A percentile compares a stretch with the other conserved stretches of the same genome.
Conservation (phyloP, 2,797 vertebrate genomes). For the Tinamus major region DNA sequence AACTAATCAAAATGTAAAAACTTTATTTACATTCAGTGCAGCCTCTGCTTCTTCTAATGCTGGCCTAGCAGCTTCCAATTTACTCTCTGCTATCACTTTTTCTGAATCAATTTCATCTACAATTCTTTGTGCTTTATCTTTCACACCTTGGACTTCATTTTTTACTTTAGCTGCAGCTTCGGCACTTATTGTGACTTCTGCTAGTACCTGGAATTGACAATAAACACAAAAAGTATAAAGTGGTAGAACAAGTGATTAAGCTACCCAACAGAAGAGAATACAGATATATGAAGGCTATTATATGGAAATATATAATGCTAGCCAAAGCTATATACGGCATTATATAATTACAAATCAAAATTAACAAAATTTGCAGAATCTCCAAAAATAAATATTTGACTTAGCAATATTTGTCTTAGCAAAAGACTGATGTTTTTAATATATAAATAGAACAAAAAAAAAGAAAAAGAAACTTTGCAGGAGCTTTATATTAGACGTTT, state of each 20-base stretch:
- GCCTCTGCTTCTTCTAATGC: slow-evolving; percentile 85
- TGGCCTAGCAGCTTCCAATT: slow-evolving; percentile 85
- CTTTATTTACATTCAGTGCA: slow-evolving; percentile 83
- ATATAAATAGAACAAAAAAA: too few species aligned
- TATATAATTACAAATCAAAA: not conserved
- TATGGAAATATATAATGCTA: not conserved
- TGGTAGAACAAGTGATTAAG: not conserved
- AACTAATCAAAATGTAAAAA: not conserved
- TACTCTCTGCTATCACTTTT: slow-evolving; percentile 83
- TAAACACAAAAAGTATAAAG: not conserved
- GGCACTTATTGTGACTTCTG: slow-evolving; percentile 86
- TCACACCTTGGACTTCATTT: slow-evolving; percentile 86
- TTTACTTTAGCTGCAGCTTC: slow-evolving; percentile 85
- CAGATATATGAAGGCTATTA: not conserved
- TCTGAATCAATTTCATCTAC: slow-evolving; percentile 86
- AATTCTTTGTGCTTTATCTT: slow-evolving; percentile 87
- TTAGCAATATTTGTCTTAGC: not conserved
- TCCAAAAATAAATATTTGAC: not conserved
- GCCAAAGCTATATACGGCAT: not conserved
- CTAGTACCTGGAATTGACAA: slow-evolving; percentile 81
- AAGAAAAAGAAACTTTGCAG: not conserved
- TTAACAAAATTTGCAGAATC: not conserved
- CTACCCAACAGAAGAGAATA: not conserved
- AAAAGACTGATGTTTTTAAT: not conserved
- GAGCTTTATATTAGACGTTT: not conserved